phyloP scores from a whole-genome alignment of 2,888 invertebrate genomes.

The Augiades crinisus region DNA sequence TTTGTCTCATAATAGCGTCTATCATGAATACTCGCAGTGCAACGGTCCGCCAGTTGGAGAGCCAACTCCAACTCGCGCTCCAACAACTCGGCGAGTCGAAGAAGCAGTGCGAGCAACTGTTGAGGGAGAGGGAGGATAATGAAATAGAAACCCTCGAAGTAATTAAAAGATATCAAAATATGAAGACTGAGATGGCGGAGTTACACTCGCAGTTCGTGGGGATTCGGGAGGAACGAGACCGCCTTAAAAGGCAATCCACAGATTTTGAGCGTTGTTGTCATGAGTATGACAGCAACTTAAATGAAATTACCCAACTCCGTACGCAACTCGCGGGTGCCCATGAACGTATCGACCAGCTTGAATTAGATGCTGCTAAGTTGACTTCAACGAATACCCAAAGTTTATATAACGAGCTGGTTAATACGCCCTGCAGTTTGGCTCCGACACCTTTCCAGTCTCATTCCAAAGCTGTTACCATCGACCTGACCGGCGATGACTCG shows the following conservation, averaged over 20 bases:
- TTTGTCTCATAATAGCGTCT: no score
- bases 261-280: not conserved
- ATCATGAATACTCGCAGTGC: not conserved
- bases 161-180: not conserved
- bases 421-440: not conserved
- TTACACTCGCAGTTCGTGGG: not conserved
- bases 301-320: not conserved
- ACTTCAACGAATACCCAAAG: not conserved
- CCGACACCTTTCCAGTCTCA: no score
- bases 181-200: not conserved
- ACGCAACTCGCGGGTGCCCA: not conserved
- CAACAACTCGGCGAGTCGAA: not conserved
- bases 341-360: not conserved
- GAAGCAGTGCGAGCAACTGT: not conserved
- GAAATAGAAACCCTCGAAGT: not conserved
- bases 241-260: not conserved
- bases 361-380: not conserved
- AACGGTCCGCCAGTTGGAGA: conserved; percentile 23
- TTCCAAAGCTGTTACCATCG: not conserved
- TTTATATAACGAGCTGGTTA: not conserved
- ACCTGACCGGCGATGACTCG: not conserved
- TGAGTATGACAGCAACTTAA: not conserved
- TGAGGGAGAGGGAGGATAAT: not conserved
- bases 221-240: not conserved
- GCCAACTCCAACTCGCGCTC: conserved; percentile 14